phyloP scores from a whole-genome alignment of 2,888 invertebrate species.

The Liopterus haemorrhoidalis region DNA sequence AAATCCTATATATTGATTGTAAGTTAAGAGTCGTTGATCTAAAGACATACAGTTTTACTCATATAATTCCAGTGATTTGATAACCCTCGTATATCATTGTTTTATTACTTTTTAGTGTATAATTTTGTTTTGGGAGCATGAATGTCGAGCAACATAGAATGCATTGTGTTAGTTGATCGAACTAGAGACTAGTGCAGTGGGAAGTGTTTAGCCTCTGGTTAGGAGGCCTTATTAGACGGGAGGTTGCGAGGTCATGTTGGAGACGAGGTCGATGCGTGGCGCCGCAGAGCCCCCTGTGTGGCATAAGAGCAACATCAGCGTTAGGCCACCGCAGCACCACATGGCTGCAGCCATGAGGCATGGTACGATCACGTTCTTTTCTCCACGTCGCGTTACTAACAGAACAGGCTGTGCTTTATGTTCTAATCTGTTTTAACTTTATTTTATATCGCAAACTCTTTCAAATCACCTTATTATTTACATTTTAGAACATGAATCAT shows the following conservation, averaged over 20 bases:
- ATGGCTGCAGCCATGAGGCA: conserved; percentile 43
- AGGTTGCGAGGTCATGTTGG: conserved; percentile 65
- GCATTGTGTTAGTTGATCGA: conserved; percentile 38
- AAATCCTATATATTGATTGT: no score
- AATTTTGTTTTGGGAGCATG: conserved; percentile 23
- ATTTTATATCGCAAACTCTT: no score
- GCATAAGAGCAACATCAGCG: conserved; percentile 53
- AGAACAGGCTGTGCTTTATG: not conserved
- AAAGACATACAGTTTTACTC: no score
- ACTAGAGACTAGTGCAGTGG: conserved; percentile 31
- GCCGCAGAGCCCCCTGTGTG: conserved; percentile 59
- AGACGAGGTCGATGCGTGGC: conserved; percentile 68
- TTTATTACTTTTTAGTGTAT: conserved; percentile 19
- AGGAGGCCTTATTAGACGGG: conserved; percentile 38
- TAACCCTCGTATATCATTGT: no score
- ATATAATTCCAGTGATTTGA: no score
- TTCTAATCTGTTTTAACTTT: conserved; percentile 1
- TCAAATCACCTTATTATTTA: no score
- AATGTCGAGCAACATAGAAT: conserved; percentile 31
- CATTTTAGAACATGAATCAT: no score
- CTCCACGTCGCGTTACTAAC: no score
- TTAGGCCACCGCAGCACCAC: conserved; percentile 43
- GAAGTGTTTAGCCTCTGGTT: conserved; percentile 3
- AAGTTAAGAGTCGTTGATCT: no score
- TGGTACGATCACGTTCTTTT: conserved; percentile 37